These are phyloP conservation scores for Eonycteris spelaea DNA, from an alignment of 2,113 vertebrate genomes.

Conservation along the genomic window DNA sequence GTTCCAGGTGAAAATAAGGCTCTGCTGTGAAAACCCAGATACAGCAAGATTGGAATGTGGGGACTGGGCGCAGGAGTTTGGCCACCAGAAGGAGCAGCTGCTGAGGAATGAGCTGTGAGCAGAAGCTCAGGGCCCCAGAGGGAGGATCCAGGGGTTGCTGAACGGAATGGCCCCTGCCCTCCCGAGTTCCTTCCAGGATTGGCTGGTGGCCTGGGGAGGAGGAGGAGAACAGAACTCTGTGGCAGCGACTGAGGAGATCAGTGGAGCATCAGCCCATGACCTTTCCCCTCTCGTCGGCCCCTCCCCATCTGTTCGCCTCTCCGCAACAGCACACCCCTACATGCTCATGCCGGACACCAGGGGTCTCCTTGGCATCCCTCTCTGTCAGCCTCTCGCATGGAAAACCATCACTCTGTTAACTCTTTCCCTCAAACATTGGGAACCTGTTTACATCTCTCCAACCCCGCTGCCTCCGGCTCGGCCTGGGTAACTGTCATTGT, in stretches of 20 bases:
- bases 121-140: neutral
- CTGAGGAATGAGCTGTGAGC: neutral
- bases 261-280: neutral
- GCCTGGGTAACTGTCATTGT: rapidly evolving
- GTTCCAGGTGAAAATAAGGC: neutral
- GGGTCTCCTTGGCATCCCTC: neutral
- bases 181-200: neutral
- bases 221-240: neutral
- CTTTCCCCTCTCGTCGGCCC: no score
- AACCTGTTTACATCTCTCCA: no score
- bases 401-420: neutral
- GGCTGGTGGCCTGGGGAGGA: neutral
- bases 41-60: neutral
- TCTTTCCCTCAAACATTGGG: neutral
- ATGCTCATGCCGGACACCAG: no score
- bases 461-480: neutral
- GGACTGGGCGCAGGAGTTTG: neutral
- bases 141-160: rapidly evolving
- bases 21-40: neutral
- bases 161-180: neutral
- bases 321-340: neutral
- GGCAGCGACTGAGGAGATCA: neutral
- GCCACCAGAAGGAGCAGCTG: neutral
- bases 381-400: neutral
- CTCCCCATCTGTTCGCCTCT: neutral